Evolutionary conservation across 2,797 vertebrate genomes (phyloP).

Genomic region (Siniperca undulata): DNA sequence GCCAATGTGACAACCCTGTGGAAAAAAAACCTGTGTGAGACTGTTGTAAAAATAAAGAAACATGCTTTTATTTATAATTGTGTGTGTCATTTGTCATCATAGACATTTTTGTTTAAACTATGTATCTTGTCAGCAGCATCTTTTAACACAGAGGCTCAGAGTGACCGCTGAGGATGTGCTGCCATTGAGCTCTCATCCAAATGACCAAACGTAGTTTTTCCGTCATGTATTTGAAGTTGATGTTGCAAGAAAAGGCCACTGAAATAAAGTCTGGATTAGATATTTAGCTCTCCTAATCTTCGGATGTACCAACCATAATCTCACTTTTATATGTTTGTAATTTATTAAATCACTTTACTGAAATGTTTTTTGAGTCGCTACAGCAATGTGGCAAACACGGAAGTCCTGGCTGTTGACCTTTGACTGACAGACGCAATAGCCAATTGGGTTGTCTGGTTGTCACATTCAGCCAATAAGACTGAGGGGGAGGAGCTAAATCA

Average conservation of each 20-base stretch:
- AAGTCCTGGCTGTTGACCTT: slow-evolving; percentile 15
- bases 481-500: slow-evolving; percentile 8
- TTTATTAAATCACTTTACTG: background rate
- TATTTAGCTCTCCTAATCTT: background rate
- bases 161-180: background rate
- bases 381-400: slow-evolving; percentile 49
- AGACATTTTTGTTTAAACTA: background rate
- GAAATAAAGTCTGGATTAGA: background rate
- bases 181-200: background rate
- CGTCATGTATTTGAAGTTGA: background rate
- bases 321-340: background rate
- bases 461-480: slow-evolving; percentile 50
- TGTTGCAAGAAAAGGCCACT: background rate
- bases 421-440: slow-evolving; percentile 22
- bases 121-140: background rate
- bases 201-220: background rate
- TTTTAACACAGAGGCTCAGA: background rate
- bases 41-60: slow-evolving; percentile 9
- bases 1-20: background rate
- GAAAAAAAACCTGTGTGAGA: background rate
- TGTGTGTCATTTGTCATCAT: background rate
- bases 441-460: slow-evolving; percentile 27
- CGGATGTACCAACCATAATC: background rate
- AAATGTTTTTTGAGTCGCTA: background rate
- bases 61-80: background rate